Base-by-base conservation (phyloP, 2,888 invertebrate species). In the Diadegma fenestrale region DNA sequence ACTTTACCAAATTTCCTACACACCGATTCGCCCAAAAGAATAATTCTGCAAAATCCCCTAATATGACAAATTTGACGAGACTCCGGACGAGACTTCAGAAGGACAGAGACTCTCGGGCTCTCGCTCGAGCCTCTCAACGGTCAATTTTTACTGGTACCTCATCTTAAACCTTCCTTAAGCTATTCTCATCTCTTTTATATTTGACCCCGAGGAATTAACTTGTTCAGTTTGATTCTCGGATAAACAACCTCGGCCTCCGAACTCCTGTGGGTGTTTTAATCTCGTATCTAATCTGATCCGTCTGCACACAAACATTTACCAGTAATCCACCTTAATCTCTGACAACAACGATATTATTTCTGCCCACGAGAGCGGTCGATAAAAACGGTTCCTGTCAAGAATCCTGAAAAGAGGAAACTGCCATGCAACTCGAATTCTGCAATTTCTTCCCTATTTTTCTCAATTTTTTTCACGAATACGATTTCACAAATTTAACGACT, bases 41-140 rank as follows among this genome's bases (percentile, higher is more conserved):
- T 7, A 64, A 73, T 73, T 73, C 61, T 54, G 22, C 12, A 61
- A 64, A 45, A 12, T 30, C 43, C 75, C 58, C 85, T 84, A 86
- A 86, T 85, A 78, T 77, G 85, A 88, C 88, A 86, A 86, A 86
- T 88, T 86, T 80, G 81, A 45, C 45, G 63, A 73, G 78, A 63
- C 26, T 19, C 33, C 3, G 48, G 12, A 3, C 22, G 33, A 54
- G 37, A 58, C 51, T 7, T 51, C 37, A 37, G 37, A 7, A 37
- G 6, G 37, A 37, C 3, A 37, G 37, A 37, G 37, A 37, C 37
- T 8, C 10, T 37, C 37, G 10, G 10, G 37, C 37, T 37, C 8
- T 2, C 1, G 37, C 37, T 1, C 37, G 37, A 37, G 37, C 37
- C 58, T 14, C 41, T 22, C 22, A 71, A 81, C 43, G 26, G n/a